These are phyloP conservation scores for Phalangium opilio DNA, from an alignment of 2,888 invertebrate species.

Conservation along the genomic window DNA sequence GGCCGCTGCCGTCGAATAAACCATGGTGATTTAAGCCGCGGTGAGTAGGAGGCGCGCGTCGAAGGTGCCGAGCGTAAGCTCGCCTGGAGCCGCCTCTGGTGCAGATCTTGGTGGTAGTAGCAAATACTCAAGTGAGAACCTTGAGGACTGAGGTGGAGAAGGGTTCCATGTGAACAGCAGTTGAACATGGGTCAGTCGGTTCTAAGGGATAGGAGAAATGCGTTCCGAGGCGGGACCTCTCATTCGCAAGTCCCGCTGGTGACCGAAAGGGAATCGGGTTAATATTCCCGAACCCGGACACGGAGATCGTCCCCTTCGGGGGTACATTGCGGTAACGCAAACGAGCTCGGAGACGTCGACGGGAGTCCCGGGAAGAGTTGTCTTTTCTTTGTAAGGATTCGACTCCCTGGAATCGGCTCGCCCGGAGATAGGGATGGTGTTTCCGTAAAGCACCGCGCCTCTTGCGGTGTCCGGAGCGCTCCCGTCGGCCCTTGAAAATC, in stretches of 20 bases:
- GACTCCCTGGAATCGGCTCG: constrained; percentile 34
- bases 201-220: constrained; percentile 5
- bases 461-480: constrained; percentile 29
- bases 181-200: constrained; percentile 6
- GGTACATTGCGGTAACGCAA: constrained; percentile 28
- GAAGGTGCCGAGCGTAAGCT: constrained; percentile 42
- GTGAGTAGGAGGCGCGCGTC: constrained; percentile 44
- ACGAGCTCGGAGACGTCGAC: constrained; percentile 30
- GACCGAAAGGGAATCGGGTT: constrained; percentile 35
- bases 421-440: constrained; percentile 30
- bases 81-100: constrained; percentile 36
- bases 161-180: constrained; percentile 6
- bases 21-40: constrained; percentile 36
- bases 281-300: constrained; percentile 31
- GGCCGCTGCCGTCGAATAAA: constrained; percentile 27
- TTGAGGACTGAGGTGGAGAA: constrained; percentile 6
- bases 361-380: no score
- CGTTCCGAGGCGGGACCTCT: constrained; percentile 1
- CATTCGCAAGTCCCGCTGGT: constrained; percentile 29
- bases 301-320: constrained; percentile 24
- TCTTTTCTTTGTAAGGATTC: no score
- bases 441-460: constrained; percentile 32
- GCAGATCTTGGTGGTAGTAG: constrained; percentile 53
- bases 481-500: constrained; percentile 32
- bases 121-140: constrained; percentile 34